Conservation (phyloP, 53 echinoderm and acorn worm species). For the Henricia sp. region DNA sequence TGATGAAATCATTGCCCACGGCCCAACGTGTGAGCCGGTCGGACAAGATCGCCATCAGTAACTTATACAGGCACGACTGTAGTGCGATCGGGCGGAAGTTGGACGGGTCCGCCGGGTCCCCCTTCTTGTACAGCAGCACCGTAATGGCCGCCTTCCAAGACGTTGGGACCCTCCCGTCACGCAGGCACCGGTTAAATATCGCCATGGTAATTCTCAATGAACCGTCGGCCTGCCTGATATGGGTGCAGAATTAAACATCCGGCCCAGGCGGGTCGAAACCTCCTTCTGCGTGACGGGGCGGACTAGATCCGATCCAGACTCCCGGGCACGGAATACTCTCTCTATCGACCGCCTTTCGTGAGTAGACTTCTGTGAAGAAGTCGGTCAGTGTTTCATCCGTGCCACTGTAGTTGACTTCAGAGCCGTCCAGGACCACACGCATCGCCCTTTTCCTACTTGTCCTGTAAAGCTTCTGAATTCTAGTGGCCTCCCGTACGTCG, state of each 20-base stretch:
- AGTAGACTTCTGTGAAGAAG: constrained; percentile 26
- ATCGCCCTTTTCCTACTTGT: constrained; percentile 24
- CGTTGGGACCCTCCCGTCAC: constrained; percentile 36
- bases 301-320: constrained; percentile 6
- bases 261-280: background rate
- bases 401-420: background rate
- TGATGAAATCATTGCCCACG: constrained; percentile 15
- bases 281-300: constrained; percentile 6
- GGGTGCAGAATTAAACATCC: constrained; percentile 21
- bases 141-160: constrained; percentile 49
- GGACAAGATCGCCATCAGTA: constrained; percentile 38
- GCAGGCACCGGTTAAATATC: constrained; percentile 32
- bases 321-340: constrained; percentile 1
- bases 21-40: constrained; percentile 50
- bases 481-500: constrained; percentile 6
- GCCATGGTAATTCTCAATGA: constrained; percentile 29
- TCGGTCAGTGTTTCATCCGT: background rate
- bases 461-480: constrained; percentile 17
- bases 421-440: constrained; percentile 20
- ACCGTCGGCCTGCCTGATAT: constrained; percentile 21
- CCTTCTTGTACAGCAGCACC: constrained; percentile 52
- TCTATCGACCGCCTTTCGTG: background rate
- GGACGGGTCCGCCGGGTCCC: constrained; percentile 21
- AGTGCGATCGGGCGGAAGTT: constrained; percentile 30
- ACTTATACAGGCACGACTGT: constrained; percentile 20